These are phyloP conservation scores for Sminthurides bifidus DNA, from an alignment of 1,140 invertebrate genomes.

Conservation along the genomic window DNA sequence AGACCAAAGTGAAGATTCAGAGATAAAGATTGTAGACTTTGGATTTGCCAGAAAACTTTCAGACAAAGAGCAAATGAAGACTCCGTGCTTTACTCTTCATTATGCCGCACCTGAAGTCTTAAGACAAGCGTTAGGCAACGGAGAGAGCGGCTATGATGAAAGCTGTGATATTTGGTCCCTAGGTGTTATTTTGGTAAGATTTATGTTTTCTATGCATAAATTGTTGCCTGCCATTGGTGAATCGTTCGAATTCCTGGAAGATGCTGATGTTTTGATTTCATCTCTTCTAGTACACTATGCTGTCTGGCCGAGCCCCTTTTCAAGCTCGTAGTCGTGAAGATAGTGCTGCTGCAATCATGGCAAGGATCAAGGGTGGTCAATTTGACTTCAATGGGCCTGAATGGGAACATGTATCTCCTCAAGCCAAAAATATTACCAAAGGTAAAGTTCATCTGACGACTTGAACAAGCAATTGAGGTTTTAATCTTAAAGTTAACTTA, in stretches of 20 bases:
- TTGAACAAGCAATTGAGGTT: background rate
- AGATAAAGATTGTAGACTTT: constrained; percentile 78
- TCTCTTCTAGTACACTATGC: constrained; percentile 63
- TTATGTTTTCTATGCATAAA: background rate
- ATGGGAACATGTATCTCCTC: constrained; percentile 58
- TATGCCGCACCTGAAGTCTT: constrained; percentile 88
- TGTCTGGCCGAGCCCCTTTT: constrained; percentile 73
- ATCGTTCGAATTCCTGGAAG: background rate
- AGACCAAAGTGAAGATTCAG: constrained; percentile 46
- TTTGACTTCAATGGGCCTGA: constrained; percentile 57
- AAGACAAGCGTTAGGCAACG: constrained; percentile 37
- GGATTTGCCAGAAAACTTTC: constrained; percentile 68
- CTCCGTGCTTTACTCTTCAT: constrained; percentile 75
- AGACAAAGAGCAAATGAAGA: constrained; percentile 52
- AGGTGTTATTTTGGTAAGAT: constrained; percentile 64
- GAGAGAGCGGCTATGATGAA: constrained; percentile 56
- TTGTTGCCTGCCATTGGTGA: too few species aligned
- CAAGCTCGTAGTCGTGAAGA: constrained; percentile 54
- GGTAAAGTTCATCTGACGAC: constrained; percentile 36
- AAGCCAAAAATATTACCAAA: constrained; percentile 63
- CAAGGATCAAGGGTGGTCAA: constrained; percentile 61
- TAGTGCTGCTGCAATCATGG: constrained; percentile 59
- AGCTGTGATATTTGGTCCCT: constrained; percentile 87
- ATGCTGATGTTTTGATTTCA: constrained; percentile 16
- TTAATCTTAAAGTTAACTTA: background rate